A percentile compares a stretch with the other conserved stretches of the same genome.
phyloP scores from a whole-genome alignment of 1,140 invertebrate species.

The Mamestra configurata region DNA sequence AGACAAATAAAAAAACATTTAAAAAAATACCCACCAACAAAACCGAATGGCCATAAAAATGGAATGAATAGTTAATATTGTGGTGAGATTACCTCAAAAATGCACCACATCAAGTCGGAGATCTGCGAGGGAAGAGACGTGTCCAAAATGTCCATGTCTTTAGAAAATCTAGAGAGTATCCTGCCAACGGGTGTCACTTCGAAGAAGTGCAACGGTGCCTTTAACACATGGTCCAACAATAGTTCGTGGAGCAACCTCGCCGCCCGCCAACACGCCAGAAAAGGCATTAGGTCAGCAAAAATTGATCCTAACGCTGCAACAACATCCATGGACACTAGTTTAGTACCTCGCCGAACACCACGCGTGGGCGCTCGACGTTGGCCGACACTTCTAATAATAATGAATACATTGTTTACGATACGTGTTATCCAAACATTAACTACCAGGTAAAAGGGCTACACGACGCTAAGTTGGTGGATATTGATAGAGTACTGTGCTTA shows the following conservation, averaged over 20 bases:
- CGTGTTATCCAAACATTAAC: constrained; percentile 20
- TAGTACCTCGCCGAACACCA: constrained; percentile 23
- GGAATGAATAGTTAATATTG: constrained; percentile 19
- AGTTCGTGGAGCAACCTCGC: constrained; percentile 92
- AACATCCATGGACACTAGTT: constrained; percentile 64
- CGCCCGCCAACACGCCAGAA: constrained; percentile 92
- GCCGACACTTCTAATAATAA: constrained; percentile 62
- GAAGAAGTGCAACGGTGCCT: constrained; percentile 94
- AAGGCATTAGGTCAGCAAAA: constrained; percentile 91
- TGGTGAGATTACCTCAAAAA: constrained; percentile 91
- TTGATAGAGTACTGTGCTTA: not conserved
- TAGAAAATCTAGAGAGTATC: constrained; percentile 95
- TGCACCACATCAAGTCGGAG: constrained; percentile 92
- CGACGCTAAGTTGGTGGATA: constrained; percentile 32
- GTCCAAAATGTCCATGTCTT: constrained; percentile 93
- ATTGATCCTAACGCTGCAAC: constrained; percentile 91
- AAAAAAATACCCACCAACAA: constrained; percentile 45
- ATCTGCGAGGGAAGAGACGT: constrained; percentile 91
- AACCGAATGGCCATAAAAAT: constrained; percentile 22
- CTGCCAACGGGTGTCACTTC: constrained; percentile 96
- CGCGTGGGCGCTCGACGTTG: not conserved
- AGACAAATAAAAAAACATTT: constrained; percentile 17
- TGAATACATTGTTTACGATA: constrained; percentile 84
- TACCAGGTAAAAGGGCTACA: constrained; percentile 10
- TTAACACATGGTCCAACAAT: constrained; percentile 93